A percentile compares a stretch with the other conserved stretches of the same genome.
Evolutionary conservation across 2,888 invertebrate species (phyloP).

Genomic region (Apodemia duryi): DNA sequence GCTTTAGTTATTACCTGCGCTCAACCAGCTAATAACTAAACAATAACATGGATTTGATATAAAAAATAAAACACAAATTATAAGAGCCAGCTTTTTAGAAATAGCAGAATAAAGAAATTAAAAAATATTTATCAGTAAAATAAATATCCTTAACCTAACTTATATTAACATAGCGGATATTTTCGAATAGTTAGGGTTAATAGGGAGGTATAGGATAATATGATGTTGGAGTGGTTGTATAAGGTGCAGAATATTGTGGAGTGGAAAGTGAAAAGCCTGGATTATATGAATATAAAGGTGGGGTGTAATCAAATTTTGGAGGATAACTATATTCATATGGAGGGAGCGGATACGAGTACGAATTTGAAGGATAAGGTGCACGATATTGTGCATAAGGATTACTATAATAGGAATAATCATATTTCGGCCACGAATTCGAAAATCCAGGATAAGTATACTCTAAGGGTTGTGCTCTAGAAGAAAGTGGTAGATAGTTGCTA

Average conservation of each 20-base stretch:
- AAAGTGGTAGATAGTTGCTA: slow-evolving; percentile 19
- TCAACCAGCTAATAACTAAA: too few species aligned
- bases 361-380: not conserved
- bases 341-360: not conserved
- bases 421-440: not conserved
- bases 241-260: slow-evolving; percentile 28
- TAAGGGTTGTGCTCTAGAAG: slow-evolving; percentile 19
- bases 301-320: slow-evolving; percentile 18
- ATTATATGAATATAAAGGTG: slow-evolving; percentile 17
- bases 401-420: slow-evolving; percentile 4
- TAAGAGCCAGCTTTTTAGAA: not conserved
- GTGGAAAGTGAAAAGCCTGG: slow-evolving; percentile 9
- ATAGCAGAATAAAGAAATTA: not conserved
- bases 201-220: slow-evolving; percentile 22
- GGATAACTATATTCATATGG: slow-evolving; percentile 15
- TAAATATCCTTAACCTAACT: not conserved
- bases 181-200: not conserved
- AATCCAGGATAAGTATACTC: slow-evolving; percentile 21
- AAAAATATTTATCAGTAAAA: not conserved
- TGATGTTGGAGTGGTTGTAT: slow-evolving; percentile 29
- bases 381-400: slow-evolving; percentile 8
- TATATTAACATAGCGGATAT: slow-evolving; percentile 1
- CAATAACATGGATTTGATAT: too few species aligned
- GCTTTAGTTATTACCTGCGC: too few species aligned
- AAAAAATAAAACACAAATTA: not conserved